These are phyloP conservation scores for Ceyx melanurus DNA, from an alignment of 2,113 vertebrate species.

Conservation along the genomic window DNA sequence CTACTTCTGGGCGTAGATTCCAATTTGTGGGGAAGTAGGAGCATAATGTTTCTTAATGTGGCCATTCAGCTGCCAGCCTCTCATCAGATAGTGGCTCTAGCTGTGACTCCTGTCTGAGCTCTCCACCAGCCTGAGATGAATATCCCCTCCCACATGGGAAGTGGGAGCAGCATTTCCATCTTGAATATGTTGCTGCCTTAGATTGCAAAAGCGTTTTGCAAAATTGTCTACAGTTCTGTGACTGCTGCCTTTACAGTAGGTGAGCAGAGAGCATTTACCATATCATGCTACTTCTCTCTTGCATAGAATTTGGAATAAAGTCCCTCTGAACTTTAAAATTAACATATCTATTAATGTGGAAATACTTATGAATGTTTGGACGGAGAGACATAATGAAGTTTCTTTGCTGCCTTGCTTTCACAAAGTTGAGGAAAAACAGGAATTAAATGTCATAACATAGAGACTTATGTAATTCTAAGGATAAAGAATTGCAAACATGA, in stretches of 20 bases:
- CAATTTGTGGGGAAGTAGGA: background rate
- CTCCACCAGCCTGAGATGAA: background rate
- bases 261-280: background rate
- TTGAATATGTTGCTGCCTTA: background rate
- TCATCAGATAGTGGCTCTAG: background rate
- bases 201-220: background rate
- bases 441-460: conserved; percentile 68
- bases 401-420: conserved; percentile 49
- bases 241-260: background rate
- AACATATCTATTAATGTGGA: conserved; percentile 35
- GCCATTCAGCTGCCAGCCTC: background rate
- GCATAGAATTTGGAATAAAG: background rate
- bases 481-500: conserved; percentile 63
- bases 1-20: background rate
- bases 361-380: conserved; percentile 34
- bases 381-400: conserved; percentile 27
- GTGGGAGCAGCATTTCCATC: background rate
- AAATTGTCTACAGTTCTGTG: background rate
- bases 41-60: background rate
- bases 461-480: conserved; percentile 61
- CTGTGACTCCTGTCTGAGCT: background rate
- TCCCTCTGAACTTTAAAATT: conserved; percentile 13
- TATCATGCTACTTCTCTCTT: background rate
- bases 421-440: conserved; percentile 59
- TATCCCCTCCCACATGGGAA: background rate